Evolutionary conservation across 2,113 vertebrate species (phyloP).

Genomic region (Emydocephalus ijimae): DNA sequence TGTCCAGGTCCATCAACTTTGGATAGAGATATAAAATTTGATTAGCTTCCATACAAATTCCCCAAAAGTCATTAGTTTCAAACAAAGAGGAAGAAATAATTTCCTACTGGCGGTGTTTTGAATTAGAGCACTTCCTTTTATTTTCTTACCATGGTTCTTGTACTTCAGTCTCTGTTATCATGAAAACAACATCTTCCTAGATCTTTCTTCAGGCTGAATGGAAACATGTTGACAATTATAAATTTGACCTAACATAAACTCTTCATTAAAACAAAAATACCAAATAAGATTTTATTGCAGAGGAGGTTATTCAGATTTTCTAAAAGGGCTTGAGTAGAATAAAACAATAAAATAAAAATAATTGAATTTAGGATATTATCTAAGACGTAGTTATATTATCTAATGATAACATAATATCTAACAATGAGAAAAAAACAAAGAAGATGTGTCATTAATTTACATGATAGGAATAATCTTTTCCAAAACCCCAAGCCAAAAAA

Average conservation of each 20-base stretch:
- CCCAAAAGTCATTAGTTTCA: neutral
- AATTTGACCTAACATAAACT: constrained; percentile 22
- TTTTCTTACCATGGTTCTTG: neutral
- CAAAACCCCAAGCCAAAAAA: neutral
- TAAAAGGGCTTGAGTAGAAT: neutral
- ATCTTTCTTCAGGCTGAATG: constrained; percentile 8
- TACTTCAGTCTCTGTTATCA: neutral
- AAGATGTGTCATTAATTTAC: neutral
- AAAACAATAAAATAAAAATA: constrained; percentile 8
- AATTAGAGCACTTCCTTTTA: constrained; percentile 8
- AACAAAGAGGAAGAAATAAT: constrained; percentile 13
- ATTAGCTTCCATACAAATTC: constrained; percentile 8
- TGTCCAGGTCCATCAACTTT: neutral
- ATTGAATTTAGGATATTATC: neutral
- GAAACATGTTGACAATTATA: constrained; percentile 9
- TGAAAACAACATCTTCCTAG: constrained; percentile 14
- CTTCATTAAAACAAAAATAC: constrained; percentile 16
- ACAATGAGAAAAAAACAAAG: neutral
- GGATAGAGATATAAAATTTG: neutral
- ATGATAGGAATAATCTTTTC: neutral
- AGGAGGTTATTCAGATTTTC: constrained; percentile 5
- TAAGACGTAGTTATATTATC: neutral
- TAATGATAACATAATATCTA: neutral
- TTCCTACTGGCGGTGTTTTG: neutral
- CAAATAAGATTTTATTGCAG: neutral